Conservation (phyloP, 2,797 vertebrate species). For the Onychomys arenicola region DNA sequence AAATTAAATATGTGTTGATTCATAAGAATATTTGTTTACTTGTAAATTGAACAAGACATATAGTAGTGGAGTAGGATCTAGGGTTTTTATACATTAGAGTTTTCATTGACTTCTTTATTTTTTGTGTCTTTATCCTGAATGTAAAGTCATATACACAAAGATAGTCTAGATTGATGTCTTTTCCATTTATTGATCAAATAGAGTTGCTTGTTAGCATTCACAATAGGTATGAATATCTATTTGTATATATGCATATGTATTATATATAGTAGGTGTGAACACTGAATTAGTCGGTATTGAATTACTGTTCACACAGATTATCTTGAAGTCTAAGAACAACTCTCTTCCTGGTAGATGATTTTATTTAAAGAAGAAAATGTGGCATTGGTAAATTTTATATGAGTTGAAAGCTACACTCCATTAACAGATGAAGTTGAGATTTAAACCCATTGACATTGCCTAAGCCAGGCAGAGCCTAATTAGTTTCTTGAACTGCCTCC, state of each 20-base stretch:
- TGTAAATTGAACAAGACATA: not conserved
- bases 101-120: not conserved
- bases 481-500: not conserved
- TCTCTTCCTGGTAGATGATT: not conserved
- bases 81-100: not conserved
- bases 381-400: not conserved
- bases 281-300: not conserved
- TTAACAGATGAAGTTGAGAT: not conserved
- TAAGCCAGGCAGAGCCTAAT: not conserved
- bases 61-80: not conserved
- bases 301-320: not conserved
- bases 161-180: no score
- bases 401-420: not conserved
- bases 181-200: not conserved
- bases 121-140: not conserved
- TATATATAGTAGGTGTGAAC: no score
- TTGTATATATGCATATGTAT: not conserved
- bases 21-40: conserved; percentile 3
- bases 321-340: not conserved
- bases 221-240: not conserved
- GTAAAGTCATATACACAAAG: not conserved
- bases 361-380: not conserved
- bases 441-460: no score
- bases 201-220: not conserved
- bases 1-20: not conserved